Conservation (phyloP, 2,797 vertebrate species). For the Antrozous pallidus region DNA sequence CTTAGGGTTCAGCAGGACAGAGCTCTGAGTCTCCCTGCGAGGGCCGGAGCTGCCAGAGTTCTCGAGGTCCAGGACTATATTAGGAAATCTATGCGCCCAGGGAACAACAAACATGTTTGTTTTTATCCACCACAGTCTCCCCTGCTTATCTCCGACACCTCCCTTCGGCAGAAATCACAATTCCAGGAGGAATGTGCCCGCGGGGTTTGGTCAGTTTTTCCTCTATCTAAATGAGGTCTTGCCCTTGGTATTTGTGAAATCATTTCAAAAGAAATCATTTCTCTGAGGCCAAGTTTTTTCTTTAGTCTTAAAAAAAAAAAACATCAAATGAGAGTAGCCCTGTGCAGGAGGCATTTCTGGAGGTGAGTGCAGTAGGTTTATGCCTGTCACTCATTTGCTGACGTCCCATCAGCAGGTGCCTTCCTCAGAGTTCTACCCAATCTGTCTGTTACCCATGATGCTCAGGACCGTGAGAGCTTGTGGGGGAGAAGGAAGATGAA, state of each 20-base stretch:
- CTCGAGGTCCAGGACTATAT: constrained; percentile 6
- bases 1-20: neutral
- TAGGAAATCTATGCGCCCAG: constrained; percentile 49
- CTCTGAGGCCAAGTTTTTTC: neutral
- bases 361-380: accelerated
- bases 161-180: constrained; percentile 51
- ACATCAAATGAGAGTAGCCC: neutral
- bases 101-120: constrained; percentile 37
- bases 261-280: constrained; percentile 56
- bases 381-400: neutral
- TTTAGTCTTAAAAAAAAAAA: neutral
- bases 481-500: no score
- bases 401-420: neutral
- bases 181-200: neutral
- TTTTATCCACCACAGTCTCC: constrained; percentile 28
- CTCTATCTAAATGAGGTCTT: constrained; percentile 58
- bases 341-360: neutral
- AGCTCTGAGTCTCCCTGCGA: neutral
- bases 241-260: constrained; percentile 66
- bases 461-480: neutral
- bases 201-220: constrained; percentile 10
- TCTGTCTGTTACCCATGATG: neutral
- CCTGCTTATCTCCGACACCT: constrained; percentile 54
- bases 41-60: neutral
- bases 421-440: neutral